phyloP scores from a whole-genome alignment of 2,113 vertebrate species.

The Dicentrarchus labrax region DNA sequence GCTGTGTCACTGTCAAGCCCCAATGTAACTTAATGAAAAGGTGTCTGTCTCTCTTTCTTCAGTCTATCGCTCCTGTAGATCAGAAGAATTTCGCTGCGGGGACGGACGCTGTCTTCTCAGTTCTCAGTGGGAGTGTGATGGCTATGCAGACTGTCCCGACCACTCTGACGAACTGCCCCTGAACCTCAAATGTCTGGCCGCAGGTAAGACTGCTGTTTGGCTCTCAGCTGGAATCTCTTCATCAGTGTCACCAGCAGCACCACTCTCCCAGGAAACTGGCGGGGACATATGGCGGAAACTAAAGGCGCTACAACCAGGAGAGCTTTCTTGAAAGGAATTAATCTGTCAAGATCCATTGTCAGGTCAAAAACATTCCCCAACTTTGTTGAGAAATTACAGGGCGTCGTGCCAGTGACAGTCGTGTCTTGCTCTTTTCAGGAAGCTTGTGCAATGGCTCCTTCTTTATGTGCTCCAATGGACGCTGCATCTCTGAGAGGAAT shows the following conservation, averaged over 20 bases:
- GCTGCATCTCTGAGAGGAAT: conserved; percentile 89
- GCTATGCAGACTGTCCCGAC: conserved; percentile 95
- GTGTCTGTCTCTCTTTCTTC: conserved; percentile 36
- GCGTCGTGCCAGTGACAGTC: conserved; percentile 40
- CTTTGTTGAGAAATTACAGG: conserved; percentile 18
- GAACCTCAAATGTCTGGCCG: conserved; percentile 92
- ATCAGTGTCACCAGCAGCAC: conserved; percentile 64
- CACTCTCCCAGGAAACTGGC: conserved; percentile 30
- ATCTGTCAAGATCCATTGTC: conserved; percentile 39
- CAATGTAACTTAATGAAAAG: conserved; percentile 41
- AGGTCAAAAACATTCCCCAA: conserved; percentile 9
- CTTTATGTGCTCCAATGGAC: conserved; percentile 98
- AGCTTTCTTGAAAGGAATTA: conserved; percentile 41
- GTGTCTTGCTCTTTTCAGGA: conserved; percentile 87
- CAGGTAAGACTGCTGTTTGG: conserved; percentile 86
- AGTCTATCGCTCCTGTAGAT: conserved; percentile 92
- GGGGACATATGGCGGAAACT: conserved; percentile 44
- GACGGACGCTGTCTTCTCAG: conserved; percentile 95
- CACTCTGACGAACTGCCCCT: conserved; percentile 95
- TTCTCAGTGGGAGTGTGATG: conserved; percentile 96
- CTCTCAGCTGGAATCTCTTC: conserved; percentile 69
- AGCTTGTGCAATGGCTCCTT: conserved; percentile 97
- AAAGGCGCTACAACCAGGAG: conserved; percentile 7
- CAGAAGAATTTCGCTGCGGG: conserved; percentile 92
- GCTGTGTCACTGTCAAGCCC: neutral